Conservation (phyloP, 2,888 invertebrate genomes). For the Thymelicus sylvestris region DNA sequence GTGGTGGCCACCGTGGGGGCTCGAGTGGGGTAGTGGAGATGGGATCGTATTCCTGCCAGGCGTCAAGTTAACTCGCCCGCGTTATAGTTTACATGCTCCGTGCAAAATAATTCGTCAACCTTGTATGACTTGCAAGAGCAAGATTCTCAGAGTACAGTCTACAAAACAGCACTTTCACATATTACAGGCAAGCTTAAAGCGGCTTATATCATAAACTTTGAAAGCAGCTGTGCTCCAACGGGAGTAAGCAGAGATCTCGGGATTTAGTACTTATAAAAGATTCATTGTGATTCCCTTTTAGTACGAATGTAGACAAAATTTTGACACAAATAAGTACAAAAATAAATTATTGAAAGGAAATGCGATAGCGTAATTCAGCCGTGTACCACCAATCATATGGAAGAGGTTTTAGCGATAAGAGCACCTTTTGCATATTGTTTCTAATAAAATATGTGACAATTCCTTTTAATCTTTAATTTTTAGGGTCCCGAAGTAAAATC, state of each 20-base stretch:
- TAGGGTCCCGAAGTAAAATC: too few species aligned
- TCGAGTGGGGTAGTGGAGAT: too few species aligned
- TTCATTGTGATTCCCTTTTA: conserved; percentile 26
- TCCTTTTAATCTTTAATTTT: too few species aligned
- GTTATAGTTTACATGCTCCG: too few species aligned
- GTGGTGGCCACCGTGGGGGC: too few species aligned
- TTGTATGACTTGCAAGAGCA: conserved; percentile 2
- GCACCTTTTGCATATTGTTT: too few species aligned
- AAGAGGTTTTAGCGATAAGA: too few species aligned
- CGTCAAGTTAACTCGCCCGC: too few species aligned
- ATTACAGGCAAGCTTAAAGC: conserved; percentile 31
- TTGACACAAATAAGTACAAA: conserved; percentile 10
- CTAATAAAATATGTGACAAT: too few species aligned
- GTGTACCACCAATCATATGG: too few species aligned
- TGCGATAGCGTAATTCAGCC: background rate
- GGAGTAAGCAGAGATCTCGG: conserved; percentile 30
- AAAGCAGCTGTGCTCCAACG: conserved; percentile 29
- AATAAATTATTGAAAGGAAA: background rate
- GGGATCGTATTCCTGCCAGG: too few species aligned
- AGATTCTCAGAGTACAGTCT: conserved; percentile 14
- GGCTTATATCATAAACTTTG: conserved; percentile 36
- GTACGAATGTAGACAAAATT: conserved; percentile 15
- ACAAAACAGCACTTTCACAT: conserved; percentile 27
- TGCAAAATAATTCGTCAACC: background rate
- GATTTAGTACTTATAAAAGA: conserved; percentile 38